A percentile compares a stretch with the other conserved stretches of the same genome.
Evolutionary conservation across 2,113 vertebrate genomes (phyloP).

Genomic region (Rana temporaria): DNA sequence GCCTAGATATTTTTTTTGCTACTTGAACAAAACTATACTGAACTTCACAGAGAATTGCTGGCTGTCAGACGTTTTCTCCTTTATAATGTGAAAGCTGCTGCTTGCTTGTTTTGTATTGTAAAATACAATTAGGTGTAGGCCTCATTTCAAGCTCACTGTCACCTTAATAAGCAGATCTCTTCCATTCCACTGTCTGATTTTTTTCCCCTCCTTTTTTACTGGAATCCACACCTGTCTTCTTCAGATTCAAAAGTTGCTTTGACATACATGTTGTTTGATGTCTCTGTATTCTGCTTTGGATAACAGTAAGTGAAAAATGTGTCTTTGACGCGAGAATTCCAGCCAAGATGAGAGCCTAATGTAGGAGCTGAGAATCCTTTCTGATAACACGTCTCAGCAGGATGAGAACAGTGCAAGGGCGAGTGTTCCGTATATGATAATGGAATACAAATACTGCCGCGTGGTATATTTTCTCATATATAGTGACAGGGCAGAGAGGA

Average conservation of each 20-base stretch:
- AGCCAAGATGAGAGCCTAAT: slow-evolving; percentile 2
- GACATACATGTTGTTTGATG: slow-evolving; percentile 58
- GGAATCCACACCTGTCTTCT: slow-evolving; percentile 16
- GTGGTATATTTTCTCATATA: slow-evolving; percentile 1
- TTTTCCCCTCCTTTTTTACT: neutral
- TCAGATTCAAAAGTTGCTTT: slow-evolving; percentile 53
- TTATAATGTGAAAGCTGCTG: neutral
- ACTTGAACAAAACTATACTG: neutral
- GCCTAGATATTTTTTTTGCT: too few relatives aligned
- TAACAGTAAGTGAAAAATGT: slow-evolving; percentile 54
- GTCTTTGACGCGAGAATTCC: slow-evolving; percentile 18
- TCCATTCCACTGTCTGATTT: neutral
- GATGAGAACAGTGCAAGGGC: slow-evolving; percentile 4
- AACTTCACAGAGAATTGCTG: slow-evolving; percentile 1
- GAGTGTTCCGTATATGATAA: slow-evolving; percentile 13
- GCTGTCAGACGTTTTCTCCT: neutral
- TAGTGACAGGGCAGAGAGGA: slow-evolving; percentile 44
- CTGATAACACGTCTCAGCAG: slow-evolving; percentile 39
- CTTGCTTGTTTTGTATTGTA: neutral
- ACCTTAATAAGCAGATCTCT: neutral
- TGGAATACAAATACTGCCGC: slow-evolving; percentile 41
- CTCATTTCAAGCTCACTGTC: neutral
- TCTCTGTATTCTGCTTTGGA: slow-evolving; percentile 57
- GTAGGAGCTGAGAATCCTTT: neutral
- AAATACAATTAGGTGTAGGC: neutral